Conservation (phyloP, 2,797 vertebrate species). For the Chrosomus eos region DNA sequence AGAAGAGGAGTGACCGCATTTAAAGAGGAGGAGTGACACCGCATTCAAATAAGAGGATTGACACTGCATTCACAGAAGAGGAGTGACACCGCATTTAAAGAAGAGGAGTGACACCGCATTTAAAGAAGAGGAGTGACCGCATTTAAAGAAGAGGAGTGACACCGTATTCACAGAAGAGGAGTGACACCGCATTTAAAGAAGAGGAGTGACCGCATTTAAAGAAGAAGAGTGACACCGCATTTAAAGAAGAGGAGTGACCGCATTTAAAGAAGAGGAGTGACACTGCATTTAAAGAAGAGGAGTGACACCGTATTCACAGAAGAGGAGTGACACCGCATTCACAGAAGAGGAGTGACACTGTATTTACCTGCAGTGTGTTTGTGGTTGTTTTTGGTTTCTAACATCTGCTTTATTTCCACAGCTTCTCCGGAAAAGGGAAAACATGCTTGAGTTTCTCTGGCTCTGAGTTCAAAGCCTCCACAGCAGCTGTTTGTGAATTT, state of each 20-base stretch:
- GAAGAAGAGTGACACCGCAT: background rate
- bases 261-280: background rate
- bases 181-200: background rate
- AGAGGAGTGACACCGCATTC: background rate
- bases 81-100: no score
- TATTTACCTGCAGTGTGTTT: background rate
- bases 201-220: background rate
- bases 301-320: background rate
- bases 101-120: no score
- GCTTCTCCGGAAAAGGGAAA: slow-evolving; percentile 44
- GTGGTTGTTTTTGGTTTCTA: slow-evolving; percentile 37
- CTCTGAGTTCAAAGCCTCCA: slow-evolving; percentile 66
- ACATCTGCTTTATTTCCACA: slow-evolving; percentile 72
- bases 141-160: background rate
- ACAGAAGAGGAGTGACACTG: background rate
- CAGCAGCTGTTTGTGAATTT: slow-evolving; percentile 72
- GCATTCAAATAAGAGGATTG: no score
- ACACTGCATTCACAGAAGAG: no score
- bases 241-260: background rate
- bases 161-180: background rate
- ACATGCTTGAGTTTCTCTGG: slow-evolving; percentile 62
- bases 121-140: no score
- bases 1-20: no score
- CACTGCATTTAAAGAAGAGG: background rate
- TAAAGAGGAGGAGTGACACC: no score